Base-by-base conservation (phyloP, 2,113 vertebrate genomes). In the Poecile atricapillus region DNA sequence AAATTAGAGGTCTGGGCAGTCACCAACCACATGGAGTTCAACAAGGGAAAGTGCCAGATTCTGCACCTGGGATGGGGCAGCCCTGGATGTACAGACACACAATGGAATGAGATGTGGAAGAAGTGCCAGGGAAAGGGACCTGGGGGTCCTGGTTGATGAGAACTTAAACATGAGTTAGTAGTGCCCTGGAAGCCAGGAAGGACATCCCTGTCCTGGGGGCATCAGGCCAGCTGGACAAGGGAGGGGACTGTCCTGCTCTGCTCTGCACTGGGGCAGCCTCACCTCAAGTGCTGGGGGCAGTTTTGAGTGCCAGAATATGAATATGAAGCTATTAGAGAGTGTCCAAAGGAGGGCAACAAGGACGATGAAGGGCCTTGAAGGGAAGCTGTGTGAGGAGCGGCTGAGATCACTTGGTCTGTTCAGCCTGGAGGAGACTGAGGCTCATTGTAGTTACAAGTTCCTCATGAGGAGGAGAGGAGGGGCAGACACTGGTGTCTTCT, bases 41-140 rank as follows among this genome's bases (percentile, higher is more conserved):
- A 4, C 19, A 41, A 41, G 43, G 23, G 30, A 28, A 65, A n/a
- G 8, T 41, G 24, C 28, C 0, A 0, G 60, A 30, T 49, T 41
- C 24, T 65, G 30, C 30, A 4, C 15, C 31, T 49, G 43, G 43
- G 23, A 30, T 12, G 20, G 20, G 30, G 6, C 15, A 65, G 2
- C 5, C 23, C 30, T 41, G 41, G n/a, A 10, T 55, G 13, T 55
- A 46, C 2, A 16, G 33, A 28, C 39, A 39, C 28, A n/a, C 15
- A 13, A 41, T 59, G 12, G 39, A 73, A 55, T 15, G 28, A 28
- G n/a, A 14, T 7, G 49, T 2, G 49, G 24, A 62, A 46, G 28
- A 27, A 63, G 41, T 9, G 13, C 33, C 25, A 31, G 2, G 4
- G 64, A 53, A 83, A 37, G 33, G 10, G 33, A 44, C 2, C 7